A percentile compares a stretch with the other conserved stretches of the same genome.
phyloP scores from a whole-genome alignment of 2,113 vertebrate genomes.

The Corythaeola cristata region DNA sequence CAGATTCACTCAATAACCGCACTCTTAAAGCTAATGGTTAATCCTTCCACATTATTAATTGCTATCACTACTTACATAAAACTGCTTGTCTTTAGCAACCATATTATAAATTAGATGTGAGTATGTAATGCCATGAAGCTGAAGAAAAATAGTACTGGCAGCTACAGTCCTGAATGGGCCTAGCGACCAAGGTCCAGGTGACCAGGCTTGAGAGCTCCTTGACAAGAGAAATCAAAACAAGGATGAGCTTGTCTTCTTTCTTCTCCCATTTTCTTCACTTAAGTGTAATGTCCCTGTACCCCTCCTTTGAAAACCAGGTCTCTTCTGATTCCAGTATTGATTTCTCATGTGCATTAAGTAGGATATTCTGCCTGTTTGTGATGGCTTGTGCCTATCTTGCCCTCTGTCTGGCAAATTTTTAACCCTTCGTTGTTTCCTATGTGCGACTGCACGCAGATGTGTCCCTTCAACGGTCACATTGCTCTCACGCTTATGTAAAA shows the following conservation, averaged over 20 bases:
- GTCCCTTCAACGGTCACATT: background rate
- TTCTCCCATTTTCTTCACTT: background rate
- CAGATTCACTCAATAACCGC: fast-evolving
- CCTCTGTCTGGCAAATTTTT: background rate
- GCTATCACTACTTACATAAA: background rate
- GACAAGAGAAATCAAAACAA: background rate
- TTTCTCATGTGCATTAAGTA: background rate
- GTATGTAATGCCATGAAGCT: background rate
- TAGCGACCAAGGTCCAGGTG: background rate
- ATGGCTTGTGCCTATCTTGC: background rate
- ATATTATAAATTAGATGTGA: background rate
- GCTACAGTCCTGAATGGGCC: background rate
- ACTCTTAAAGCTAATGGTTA: background rate
- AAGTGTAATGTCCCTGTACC: fast-evolving
- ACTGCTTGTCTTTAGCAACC: background rate
- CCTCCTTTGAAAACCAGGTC: background rate
- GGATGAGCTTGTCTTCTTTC: background rate
- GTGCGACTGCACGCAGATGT: background rate
- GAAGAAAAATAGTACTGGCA: background rate
- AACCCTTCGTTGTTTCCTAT: background rate
- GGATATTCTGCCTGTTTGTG: background rate
- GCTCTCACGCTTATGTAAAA: background rate
- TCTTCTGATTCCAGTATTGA: background rate
- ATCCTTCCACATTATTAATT: background rate
- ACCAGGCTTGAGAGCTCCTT: background rate